phyloP scores from a whole-genome alignment of 2,113 vertebrate species.

The Crotalus horridus region DNA sequence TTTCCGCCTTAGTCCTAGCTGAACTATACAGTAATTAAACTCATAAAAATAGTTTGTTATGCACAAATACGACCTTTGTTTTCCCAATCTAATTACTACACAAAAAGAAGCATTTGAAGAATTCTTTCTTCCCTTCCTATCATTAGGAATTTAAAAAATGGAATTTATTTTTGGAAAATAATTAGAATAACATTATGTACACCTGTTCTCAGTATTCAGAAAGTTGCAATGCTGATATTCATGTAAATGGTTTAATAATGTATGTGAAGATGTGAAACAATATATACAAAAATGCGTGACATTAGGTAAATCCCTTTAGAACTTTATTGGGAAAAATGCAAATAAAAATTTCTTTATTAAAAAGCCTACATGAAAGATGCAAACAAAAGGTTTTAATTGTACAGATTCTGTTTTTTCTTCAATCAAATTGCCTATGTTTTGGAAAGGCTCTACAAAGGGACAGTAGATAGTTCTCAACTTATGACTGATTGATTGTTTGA shows the following conservation, averaged over 20 bases:
- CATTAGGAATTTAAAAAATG: background rate
- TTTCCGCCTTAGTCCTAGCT: background rate
- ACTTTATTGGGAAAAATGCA: background rate
- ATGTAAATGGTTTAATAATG: background rate
- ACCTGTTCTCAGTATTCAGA: background rate
- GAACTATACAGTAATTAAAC: background rate
- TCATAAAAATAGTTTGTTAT: background rate
- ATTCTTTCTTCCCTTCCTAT: background rate
- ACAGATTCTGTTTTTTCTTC: background rate
- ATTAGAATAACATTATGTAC: background rate
- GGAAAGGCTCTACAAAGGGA: background rate
- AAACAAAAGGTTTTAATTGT: background rate
- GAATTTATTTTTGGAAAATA: background rate
- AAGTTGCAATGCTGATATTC: background rate
- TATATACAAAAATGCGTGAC: background rate
- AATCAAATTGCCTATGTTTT: background rate
- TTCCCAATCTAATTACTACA: background rate
- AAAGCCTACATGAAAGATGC: background rate
- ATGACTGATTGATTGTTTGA: background rate
- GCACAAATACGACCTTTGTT: background rate
- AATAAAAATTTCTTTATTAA: background rate
- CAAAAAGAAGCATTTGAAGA: background rate
- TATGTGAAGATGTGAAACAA: background rate
- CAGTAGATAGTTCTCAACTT: background rate
- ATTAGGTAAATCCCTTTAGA: background rate